Percentiles rank a stretch among this genome's conserved stretches.
phyloP scores from a whole-genome alignment of 2,113 vertebrate species.

The Dolichallabes microphthalmus region DNA sequence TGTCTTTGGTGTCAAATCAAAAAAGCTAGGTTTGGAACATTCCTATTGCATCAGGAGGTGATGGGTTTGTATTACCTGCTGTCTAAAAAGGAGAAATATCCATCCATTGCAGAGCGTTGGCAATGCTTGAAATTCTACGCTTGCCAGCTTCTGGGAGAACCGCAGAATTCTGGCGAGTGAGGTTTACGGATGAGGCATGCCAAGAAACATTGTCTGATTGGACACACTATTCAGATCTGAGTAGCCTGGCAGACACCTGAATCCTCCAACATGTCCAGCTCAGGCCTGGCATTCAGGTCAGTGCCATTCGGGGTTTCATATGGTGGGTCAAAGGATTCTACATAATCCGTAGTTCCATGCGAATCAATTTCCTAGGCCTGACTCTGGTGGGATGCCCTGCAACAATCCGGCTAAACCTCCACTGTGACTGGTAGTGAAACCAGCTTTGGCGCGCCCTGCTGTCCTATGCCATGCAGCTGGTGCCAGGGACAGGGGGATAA shows the following conservation, averaged over 20 bases:
- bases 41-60: background rate
- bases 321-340: constrained; percentile 32
- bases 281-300: constrained; percentile 32
- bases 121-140: constrained; percentile 21
- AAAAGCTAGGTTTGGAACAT: background rate
- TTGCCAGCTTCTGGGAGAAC: constrained; percentile 34
- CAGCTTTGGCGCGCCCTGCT: constrained; percentile 36
- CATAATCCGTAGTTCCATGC: constrained; percentile 22
- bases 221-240: constrained; percentile 41
- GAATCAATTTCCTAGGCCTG: constrained; percentile 38
- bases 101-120: constrained; percentile 23
- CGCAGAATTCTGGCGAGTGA: constrained; percentile 24
- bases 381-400: constrained; percentile 17
- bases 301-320: constrained; percentile 33
- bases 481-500: constrained; percentile 44
- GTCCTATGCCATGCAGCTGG: constrained; percentile 29
- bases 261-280: constrained; percentile 34
- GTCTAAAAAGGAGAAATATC: background rate
- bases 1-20: background rate
- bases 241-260: constrained; percentile 44
- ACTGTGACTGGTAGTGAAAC: constrained; percentile 41
- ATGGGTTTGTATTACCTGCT: background rate
- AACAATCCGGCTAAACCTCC: constrained; percentile 40
- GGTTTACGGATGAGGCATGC: constrained; percentile 23
- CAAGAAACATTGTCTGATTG: constrained; percentile 43